These are phyloP conservation scores for Lordiphosa mommai DNA, from an alignment of 1,140 invertebrate species.

Conservation along the genomic window DNA sequence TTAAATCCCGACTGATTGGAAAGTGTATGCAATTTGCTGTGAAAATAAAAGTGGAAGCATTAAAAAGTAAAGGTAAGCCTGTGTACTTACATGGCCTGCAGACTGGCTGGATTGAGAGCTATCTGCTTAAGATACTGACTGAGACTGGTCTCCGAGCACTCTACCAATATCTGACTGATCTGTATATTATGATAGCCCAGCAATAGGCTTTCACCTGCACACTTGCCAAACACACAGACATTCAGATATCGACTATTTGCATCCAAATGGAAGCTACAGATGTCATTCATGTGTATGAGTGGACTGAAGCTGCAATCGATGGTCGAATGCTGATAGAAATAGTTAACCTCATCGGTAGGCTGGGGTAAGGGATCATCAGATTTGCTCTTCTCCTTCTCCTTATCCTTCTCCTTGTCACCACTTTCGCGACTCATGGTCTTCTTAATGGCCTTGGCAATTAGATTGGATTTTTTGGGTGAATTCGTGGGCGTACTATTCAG, in stretches of 20 bases:
- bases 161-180: conserved; percentile 86
- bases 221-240: conserved; percentile 87
- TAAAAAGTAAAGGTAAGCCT: conserved; percentile 9
- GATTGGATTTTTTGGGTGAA: conserved; percentile 73
- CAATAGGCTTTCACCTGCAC: conserved; percentile 83
- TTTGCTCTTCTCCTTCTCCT: conserved; percentile 16
- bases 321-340: conserved; percentile 76
- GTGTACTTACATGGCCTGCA: conserved; percentile 81
- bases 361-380: background rate
- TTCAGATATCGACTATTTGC: conserved; percentile 88
- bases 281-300: conserved; percentile 85
- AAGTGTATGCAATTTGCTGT: conserved; percentile 81
- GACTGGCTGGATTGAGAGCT: conserved; percentile 84
- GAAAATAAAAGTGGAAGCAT: conserved; percentile 50
- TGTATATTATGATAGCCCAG: conserved; percentile 91
- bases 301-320: conserved; percentile 82
- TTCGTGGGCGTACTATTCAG: conserved; percentile 64
- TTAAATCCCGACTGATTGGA: conserved; percentile 92
- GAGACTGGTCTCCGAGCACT: conserved; percentile 89
- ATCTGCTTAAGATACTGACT: conserved; percentile 89
- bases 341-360: conserved; percentile 46
- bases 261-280: conserved; percentile 86
- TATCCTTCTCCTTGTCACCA: conserved; percentile 28
- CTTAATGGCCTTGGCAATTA: conserved; percentile 67
- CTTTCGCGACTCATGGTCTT: conserved; percentile 67